A percentile compares a stretch with the other conserved stretches of the same genome.
These are phyloP conservation scores for Callinectes sapidus DNA, from an alignment of 2,888 invertebrate genomes.

Conservation along the genomic window DNA sequence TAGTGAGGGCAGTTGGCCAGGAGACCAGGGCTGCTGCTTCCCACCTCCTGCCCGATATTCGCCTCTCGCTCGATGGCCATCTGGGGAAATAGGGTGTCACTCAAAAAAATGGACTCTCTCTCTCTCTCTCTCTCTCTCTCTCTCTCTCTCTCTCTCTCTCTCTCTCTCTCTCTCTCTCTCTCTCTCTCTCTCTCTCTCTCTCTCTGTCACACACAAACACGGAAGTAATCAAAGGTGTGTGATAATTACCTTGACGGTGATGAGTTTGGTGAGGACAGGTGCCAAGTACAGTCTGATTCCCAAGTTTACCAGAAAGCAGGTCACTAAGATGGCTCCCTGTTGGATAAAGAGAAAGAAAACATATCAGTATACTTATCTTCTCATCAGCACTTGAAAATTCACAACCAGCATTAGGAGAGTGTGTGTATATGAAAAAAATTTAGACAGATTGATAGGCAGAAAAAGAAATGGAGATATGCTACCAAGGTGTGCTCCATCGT, in stretches of 20 bases:
- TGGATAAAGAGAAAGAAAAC: slow-evolving; percentile 72
- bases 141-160: background rate
- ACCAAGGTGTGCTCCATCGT: background rate
- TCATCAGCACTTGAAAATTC: background rate
- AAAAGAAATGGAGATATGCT: background rate
- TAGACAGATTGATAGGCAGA: background rate
- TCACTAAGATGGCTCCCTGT: slow-evolving; percentile 82
- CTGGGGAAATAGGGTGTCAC: slow-evolving; percentile 40
- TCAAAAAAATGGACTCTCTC: background rate
- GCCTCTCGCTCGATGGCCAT: slow-evolving; percentile 78
- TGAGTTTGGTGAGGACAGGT: slow-evolving; percentile 84
- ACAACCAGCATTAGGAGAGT: background rate
- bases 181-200: background rate
- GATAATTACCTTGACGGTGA: slow-evolving; percentile 82
- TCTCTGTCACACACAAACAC: background rate
- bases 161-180: background rate
- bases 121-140: background rate
- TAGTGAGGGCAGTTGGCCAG: slow-evolving; percentile 88
- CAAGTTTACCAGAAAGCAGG: slow-evolving; percentile 85
- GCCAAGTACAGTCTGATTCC: slow-evolving; percentile 86
- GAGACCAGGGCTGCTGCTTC: slow-evolving; percentile 82
- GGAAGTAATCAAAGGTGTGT: background rate
- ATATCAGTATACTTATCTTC: background rate
- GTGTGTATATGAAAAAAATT: too few relatives aligned
- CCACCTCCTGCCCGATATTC: slow-evolving; percentile 87